Evolutionary conservation across 1,140 invertebrate species (phyloP).

Genomic region (Sminthurinus signatus): DNA sequence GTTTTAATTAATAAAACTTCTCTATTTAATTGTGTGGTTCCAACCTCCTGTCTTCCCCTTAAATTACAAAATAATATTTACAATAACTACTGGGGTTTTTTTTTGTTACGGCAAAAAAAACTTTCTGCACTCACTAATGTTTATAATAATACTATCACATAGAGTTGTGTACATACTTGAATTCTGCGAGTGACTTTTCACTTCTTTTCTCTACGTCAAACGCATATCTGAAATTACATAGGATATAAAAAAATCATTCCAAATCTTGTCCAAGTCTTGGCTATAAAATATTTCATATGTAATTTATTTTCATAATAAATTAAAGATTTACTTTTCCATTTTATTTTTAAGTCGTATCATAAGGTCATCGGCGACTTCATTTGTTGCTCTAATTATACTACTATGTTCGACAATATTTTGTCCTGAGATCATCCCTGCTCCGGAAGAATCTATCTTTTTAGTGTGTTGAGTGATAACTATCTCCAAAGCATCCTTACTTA

Average conservation of each 20-base stretch:
- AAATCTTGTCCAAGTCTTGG: background rate
- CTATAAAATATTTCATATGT: background rate
- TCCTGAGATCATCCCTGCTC: background rate
- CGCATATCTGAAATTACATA: background rate
- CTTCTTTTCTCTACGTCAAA: background rate
- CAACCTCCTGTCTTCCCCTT: too few relatives aligned
- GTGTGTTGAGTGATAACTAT: constrained; percentile 39
- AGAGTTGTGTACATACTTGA: too few relatives aligned
- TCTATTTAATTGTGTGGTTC: too few relatives aligned
- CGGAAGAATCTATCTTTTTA: constrained; percentile 29
- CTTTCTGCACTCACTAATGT: too few relatives aligned
- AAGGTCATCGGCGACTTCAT: constrained; percentile 35
- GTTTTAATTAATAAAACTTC: background rate
- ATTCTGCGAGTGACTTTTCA: background rate
- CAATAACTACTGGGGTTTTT: too few relatives aligned
- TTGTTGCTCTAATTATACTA: constrained; percentile 4
- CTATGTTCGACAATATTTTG: background rate
- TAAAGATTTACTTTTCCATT: constrained; percentile 34
- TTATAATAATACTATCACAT: too few relatives aligned
- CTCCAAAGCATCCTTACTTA: constrained; percentile 41
- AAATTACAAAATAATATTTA: too few relatives aligned
- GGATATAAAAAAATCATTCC: background rate
- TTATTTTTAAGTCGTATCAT: constrained; percentile 34
- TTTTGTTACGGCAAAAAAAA: too few relatives aligned
- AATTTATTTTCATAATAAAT: background rate